phyloP scores from a whole-genome alignment of 2,888 invertebrate genomes.

The Myopa tessellatipennis region DNA sequence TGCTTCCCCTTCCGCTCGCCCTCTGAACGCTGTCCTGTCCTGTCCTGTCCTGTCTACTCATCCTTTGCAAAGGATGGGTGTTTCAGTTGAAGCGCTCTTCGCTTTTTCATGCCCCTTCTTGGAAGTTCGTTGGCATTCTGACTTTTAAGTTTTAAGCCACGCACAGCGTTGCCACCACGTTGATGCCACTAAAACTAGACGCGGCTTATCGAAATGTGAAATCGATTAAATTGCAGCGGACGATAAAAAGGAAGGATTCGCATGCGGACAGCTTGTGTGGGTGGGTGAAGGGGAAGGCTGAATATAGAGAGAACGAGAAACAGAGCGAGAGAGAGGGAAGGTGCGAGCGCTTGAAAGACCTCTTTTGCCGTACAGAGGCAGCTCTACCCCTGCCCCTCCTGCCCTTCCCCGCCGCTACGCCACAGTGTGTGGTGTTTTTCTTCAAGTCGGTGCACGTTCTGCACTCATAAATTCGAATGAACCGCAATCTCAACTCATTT shows the following conservation, averaged over 20 bases:
- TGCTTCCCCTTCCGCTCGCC: no score
- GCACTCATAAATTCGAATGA: slow-evolving; percentile 46
- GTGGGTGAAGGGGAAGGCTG: neutral
- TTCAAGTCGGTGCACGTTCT: slow-evolving; percentile 41
- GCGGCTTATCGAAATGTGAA: slow-evolving; percentile 51
- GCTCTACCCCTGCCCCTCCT: no score
- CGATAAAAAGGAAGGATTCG: slow-evolving; percentile 23
- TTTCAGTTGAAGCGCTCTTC: neutral
- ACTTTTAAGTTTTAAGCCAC: slow-evolving; percentile 15
- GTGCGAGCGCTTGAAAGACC: neutral
- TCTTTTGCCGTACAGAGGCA: no score
- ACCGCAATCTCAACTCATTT: slow-evolving; percentile 33
- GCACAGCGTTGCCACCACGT: slow-evolving; percentile 30
- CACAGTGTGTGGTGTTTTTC: neutral
- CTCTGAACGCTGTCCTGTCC: neutral
- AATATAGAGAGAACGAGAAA: neutral
- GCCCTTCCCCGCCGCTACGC: no score
- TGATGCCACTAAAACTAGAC: slow-evolving; percentile 39
- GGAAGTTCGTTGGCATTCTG: slow-evolving; percentile 12
- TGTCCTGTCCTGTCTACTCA: neutral
- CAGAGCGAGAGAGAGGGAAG: neutral
- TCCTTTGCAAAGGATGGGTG: no score
- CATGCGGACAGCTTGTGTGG: slow-evolving; percentile 15
- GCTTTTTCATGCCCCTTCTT: neutral
- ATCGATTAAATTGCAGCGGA: slow-evolving; percentile 51